These are phyloP conservation scores for Apocrypta bakeri DNA, from an alignment of 1,140 invertebrate genomes.

Conservation along the genomic window DNA sequence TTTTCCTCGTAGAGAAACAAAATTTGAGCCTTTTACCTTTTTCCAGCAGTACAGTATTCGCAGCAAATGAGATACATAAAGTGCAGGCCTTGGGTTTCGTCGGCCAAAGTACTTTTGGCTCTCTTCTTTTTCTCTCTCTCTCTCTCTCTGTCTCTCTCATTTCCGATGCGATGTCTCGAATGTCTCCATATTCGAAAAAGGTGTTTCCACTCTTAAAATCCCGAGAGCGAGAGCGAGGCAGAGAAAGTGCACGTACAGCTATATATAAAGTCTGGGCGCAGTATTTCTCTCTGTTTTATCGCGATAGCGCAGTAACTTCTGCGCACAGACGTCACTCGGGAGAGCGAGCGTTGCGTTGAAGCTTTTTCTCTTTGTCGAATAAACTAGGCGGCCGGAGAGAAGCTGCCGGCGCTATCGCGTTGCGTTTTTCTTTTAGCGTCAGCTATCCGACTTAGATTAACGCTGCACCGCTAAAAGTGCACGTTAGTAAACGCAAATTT, in stretches of 20 bases:
- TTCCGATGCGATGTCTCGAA: neutral
- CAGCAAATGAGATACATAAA: neutral
- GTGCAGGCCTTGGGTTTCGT: neutral
- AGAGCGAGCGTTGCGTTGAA: neutral
- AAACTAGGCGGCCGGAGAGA: neutral
- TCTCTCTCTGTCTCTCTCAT: neutral
- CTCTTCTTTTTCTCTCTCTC: no score
- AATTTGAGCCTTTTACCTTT: neutral
- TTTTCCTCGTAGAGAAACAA: neutral
- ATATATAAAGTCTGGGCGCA: no score
- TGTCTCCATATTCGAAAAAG: neutral
- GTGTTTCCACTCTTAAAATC: neutral
- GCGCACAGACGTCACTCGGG: constrained; percentile 11
- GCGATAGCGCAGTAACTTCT: constrained; percentile 3
- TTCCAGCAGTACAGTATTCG: neutral
- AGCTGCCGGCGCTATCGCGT: neutral
- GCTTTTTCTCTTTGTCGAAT: neutral
- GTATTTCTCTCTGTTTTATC: neutral
- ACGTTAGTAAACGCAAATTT: neutral
- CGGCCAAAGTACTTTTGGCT: no score
- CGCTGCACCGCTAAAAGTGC: constrained; percentile 13
- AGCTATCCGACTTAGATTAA: constrained; percentile 9
- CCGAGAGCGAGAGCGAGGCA: neutral
- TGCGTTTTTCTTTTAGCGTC: neutral
- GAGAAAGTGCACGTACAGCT: neutral